phyloP scores from a whole-genome alignment of 2,888 invertebrate genomes.

The Lycia hirtaria region DNA sequence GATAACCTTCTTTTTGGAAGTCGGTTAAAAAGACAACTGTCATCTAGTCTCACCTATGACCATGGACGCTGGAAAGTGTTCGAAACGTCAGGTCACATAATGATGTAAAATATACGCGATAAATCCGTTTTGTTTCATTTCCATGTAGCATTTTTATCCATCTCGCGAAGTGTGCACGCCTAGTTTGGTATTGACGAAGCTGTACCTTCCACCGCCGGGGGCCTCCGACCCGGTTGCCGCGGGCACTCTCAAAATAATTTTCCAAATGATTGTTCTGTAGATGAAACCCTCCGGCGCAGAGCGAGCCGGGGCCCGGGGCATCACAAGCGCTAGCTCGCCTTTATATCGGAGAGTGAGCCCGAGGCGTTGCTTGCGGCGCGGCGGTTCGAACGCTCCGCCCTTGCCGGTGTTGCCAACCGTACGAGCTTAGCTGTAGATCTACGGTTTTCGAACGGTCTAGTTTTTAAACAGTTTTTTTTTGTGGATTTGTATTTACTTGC shows the following conservation, averaged over 20 bases:
- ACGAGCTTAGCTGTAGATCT: no score
- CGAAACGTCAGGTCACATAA: no score
- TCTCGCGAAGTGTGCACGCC: neutral
- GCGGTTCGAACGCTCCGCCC: neutral
- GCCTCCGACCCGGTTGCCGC: slow-evolving; percentile 44
- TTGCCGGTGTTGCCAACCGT: no score
- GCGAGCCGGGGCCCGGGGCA: slow-evolving; percentile 49
- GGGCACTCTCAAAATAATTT: slow-evolving; percentile 76
- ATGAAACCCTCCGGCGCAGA: slow-evolving; percentile 64
- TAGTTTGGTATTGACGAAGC: slow-evolving; percentile 7
- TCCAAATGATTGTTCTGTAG: slow-evolving; percentile 79
- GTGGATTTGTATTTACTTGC: no score
- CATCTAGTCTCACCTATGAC: no score
- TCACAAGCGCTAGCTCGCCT: slow-evolving; percentile 63
- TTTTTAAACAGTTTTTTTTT: no score
- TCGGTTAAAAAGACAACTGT: no score
- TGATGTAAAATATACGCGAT: no score
- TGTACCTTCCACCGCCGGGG: slow-evolving; percentile 25
- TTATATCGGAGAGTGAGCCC: slow-evolving; percentile 50
- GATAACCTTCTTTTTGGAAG: no score
- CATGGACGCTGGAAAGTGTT: no score
- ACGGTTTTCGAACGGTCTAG: no score
- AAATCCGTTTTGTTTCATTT: neutral
- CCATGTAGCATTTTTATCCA: neutral
- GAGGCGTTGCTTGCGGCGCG: slow-evolving; percentile 42